phyloP scores from a whole-genome alignment of 2,113 vertebrate genomes.

The Microtus ochrogaster region DNA sequence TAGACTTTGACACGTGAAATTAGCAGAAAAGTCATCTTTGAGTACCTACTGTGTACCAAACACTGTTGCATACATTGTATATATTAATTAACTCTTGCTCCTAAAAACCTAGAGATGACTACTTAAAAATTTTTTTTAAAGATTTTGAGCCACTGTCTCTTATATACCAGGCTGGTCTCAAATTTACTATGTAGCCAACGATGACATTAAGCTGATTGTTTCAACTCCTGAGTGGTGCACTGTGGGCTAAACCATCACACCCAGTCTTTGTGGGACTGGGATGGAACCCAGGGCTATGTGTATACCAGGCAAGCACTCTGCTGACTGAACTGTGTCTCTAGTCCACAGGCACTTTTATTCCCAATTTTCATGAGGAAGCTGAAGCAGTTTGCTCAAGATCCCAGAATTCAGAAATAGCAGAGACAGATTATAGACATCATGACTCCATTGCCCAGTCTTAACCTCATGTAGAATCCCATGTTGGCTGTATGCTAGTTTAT shows the following conservation, averaged over 20 bases:
- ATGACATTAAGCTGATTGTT: background rate
- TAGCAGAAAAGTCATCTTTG: constrained; percentile 3
- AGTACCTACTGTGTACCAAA: background rate
- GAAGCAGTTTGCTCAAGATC: background rate
- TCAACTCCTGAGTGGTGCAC: background rate
- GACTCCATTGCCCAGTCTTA: background rate
- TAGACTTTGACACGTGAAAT: constrained; percentile 1
- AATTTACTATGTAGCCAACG: background rate
- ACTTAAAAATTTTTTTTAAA: background rate
- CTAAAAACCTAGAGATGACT: background rate
- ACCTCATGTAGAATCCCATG: background rate
- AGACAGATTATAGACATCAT: background rate
- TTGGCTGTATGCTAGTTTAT: background rate
- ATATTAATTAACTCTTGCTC: constrained; percentile 21
- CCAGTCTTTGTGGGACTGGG: background rate
- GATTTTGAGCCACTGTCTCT: background rate
- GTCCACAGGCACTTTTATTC: constrained; percentile 1
- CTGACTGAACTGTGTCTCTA: background rate
- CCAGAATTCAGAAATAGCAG: background rate
- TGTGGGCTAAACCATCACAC: background rate
- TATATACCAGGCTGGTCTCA: background rate
- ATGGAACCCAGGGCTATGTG: background rate
- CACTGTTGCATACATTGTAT: background rate
- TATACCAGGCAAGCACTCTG: background rate
- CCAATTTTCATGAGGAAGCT: constrained; percentile 36